A percentile compares a stretch with the other conserved stretches of the same genome.
Conservation (phyloP, 2,888 invertebrate genomes). For the Tillus elongatus region DNA sequence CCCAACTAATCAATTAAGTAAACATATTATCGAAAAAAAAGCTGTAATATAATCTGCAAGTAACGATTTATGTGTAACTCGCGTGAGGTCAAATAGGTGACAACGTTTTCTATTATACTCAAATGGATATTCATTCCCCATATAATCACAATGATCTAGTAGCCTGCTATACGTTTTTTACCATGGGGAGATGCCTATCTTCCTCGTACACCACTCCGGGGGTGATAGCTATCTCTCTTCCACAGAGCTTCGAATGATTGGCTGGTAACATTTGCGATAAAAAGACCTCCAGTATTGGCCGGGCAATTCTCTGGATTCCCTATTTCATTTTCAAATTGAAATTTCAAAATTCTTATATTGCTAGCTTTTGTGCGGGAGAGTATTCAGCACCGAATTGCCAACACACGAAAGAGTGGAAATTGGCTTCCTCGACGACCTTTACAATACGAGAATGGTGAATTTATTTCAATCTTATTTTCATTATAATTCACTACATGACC, state of each 20-base stretch:
- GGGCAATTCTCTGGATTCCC: constrained; percentile 29
- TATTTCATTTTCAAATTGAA: constrained; percentile 38
- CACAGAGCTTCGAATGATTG: constrained; percentile 4
- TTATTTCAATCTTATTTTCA: too few species aligned
- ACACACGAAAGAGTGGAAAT: too few species aligned
- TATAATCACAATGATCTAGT: constrained; percentile 27
- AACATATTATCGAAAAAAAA: too few species aligned
- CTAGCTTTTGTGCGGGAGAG: constrained; percentile 26
- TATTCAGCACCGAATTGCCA: too few species aligned
- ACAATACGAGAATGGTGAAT: too few species aligned
- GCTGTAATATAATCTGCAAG: constrained; percentile 1
- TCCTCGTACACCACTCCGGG: too few species aligned
- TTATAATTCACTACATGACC: too few species aligned
- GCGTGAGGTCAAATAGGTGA: constrained; percentile 26
- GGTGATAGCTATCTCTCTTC: too few species aligned
- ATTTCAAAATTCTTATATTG: constrained; percentile 34
- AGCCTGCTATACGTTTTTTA: constrained; percentile 16
- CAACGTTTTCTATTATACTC: constrained; percentile 28
- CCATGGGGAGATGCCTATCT: constrained; percentile 8
- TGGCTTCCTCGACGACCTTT: too few species aligned
- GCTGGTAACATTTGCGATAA: background rate
- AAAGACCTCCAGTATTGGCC: background rate
- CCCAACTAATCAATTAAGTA: too few species aligned
- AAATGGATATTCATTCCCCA: constrained; percentile 35
- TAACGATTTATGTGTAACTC: constrained; percentile 1